A percentile compares a stretch with the other conserved stretches of the same genome.
Evolutionary conservation across 1,140 invertebrate species (phyloP).

Genomic region (Cyclargus thomasi): DNA sequence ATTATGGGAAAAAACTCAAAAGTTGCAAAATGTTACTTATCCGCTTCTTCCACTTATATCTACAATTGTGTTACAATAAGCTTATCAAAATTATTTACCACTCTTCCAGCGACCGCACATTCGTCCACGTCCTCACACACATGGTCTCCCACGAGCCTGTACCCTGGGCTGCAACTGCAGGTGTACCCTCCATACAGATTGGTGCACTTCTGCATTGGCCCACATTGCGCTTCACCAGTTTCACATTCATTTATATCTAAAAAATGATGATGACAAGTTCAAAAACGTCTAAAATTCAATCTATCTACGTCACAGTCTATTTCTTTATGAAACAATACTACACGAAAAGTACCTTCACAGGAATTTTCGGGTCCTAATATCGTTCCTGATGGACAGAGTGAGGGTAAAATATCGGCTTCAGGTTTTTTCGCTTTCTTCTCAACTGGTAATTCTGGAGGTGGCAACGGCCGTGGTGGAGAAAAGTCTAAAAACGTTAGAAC

Average conservation of each 20-base stretch:
- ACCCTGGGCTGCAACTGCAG: slow-evolving; percentile 84
- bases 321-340: too few relatives aligned
- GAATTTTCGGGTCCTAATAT: slow-evolving; percentile 57
- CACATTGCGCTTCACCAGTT: slow-evolving; percentile 80
- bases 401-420: slow-evolving; percentile 33
- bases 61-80: too few relatives aligned
- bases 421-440: slow-evolving; percentile 34
- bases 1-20: too few relatives aligned
- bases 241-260: slow-evolving; percentile 83
- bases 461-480: neutral
- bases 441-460: neutral
- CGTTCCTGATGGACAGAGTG: slow-evolving; percentile 65
- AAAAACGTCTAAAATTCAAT: too few relatives aligned
- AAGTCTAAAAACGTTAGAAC: neutral
- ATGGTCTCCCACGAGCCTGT: slow-evolving; percentile 78
- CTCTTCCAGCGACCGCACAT: slow-evolving; percentile 75
- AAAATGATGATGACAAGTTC: slow-evolving; percentile 3
- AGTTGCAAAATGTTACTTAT: too few relatives aligned
- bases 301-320: too few relatives aligned
- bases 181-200: slow-evolving; percentile 85
- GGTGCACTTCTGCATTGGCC: slow-evolving; percentile 81
- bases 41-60: too few relatives aligned
- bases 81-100: slow-evolving; percentile 38
- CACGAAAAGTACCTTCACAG: slow-evolving; percentile 48
- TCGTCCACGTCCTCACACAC: slow-evolving; percentile 93